Conservation (phyloP, 2,888 invertebrate species). For the Eristalinus aeneus region DNA sequence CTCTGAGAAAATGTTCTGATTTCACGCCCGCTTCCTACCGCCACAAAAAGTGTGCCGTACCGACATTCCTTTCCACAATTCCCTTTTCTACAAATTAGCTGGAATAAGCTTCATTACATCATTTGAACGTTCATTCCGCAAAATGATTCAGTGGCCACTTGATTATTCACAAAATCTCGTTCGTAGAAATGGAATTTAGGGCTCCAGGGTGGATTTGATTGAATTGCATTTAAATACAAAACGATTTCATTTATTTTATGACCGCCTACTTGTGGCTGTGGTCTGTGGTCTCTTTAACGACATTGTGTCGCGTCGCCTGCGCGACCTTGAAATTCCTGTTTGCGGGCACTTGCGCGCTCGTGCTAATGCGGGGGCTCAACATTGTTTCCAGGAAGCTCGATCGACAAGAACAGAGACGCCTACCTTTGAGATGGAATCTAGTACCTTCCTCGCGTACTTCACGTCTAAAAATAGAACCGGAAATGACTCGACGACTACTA, state of each 20-base stretch:
- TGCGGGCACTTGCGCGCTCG: background rate
- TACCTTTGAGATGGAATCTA: background rate
- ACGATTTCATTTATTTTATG: background rate
- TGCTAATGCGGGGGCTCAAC: background rate
- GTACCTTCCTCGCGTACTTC: background rate
- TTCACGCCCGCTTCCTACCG: too few species aligned
- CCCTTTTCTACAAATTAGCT: too few species aligned
- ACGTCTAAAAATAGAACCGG: conserved; percentile 38
- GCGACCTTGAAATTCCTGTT: background rate
- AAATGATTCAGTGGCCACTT: too few species aligned
- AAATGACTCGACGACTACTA: conserved; percentile 46
- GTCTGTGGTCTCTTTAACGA: background rate
- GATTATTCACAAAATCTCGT: too few species aligned
- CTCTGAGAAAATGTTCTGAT: too few species aligned
- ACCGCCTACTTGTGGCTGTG: background rate
- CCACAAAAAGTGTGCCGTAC: too few species aligned
- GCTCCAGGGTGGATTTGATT: background rate
- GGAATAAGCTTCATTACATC: too few species aligned
- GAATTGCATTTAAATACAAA: background rate
- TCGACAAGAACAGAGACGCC: background rate
- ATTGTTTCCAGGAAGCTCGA: background rate
- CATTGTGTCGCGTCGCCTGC: background rate
- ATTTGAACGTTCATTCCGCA: too few species aligned
- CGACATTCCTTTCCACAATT: too few species aligned
- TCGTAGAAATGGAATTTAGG: background rate